A percentile compares a stretch with the other conserved stretches of the same genome.
phyloP scores from a whole-genome alignment of 2,113 vertebrate species.

The Girardinichthys multiradiatus region DNA sequence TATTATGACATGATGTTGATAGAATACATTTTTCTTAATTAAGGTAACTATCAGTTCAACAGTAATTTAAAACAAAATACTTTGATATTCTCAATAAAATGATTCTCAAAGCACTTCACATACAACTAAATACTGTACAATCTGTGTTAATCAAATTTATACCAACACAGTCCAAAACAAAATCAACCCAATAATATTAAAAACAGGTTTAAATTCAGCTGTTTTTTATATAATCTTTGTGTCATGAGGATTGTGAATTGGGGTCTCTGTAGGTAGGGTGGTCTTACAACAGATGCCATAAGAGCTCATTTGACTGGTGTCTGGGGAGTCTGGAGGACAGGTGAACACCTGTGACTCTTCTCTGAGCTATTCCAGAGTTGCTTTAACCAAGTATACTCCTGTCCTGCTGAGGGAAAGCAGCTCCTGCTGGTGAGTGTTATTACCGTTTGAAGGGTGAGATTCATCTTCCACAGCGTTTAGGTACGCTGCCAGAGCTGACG shows the following conservation, averaged over 20 bases:
- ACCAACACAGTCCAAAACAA: too few species aligned
- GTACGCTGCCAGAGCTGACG: not conserved
- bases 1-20: not conserved
- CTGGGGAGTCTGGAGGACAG: not conserved
- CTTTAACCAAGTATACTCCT: not conserved
- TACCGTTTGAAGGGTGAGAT: not conserved
- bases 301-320: not conserved
- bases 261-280: not conserved
- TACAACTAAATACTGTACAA: not conserved
- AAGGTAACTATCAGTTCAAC: not conserved
- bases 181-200: too few species aligned
- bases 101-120: not conserved
- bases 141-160: too few species aligned
- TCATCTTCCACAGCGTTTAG: not conserved
- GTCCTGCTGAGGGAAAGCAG: not conserved
- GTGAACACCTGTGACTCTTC: not conserved
- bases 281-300: not conserved
- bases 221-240: not conserved
- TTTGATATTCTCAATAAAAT: not conserved
- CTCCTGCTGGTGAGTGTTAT: not conserved
- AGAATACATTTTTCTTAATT: not conserved
- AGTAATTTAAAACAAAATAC: not conserved
- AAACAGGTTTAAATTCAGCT: not conserved
- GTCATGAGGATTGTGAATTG: not conserved
- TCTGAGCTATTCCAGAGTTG: not conserved